A percentile compares a stretch with the other conserved stretches of the same genome.
Conservation (phyloP, 2,113 vertebrate species). For the Trinectes maculatus region DNA sequence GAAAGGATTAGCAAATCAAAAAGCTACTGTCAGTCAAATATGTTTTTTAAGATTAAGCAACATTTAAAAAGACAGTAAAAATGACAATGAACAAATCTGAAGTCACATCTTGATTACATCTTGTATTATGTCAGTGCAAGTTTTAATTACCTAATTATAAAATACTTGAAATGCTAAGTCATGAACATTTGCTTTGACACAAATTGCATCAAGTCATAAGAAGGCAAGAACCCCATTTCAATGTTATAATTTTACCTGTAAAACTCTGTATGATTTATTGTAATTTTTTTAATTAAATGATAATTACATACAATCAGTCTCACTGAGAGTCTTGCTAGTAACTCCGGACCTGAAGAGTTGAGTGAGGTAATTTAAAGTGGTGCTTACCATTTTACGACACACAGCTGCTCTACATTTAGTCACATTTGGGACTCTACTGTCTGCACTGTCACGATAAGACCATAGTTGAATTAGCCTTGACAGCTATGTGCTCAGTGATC, state of each 20-base stretch:
- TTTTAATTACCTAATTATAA: not conserved
- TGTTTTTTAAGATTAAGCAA: not conserved
- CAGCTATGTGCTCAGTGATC: slow-evolving; percentile 27
- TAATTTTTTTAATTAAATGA: not conserved
- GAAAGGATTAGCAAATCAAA: slow-evolving; percentile 46
- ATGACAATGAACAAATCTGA: slow-evolving; percentile 4
- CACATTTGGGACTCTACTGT: slow-evolving; percentile 29
- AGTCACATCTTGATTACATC: slow-evolving; percentile 2
- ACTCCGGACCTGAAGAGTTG: not conserved
- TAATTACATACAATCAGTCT: too few relatives aligned
- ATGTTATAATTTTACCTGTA: too few relatives aligned
- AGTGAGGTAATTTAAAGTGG: not conserved
- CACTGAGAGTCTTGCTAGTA: not conserved
- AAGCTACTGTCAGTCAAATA: slow-evolving; percentile 7
- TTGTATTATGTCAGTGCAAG: not conserved
- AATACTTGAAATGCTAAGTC: not conserved
- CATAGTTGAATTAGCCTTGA: slow-evolving; percentile 45
- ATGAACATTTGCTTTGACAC: slow-evolving; percentile 1
- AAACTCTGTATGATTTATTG: not conserved
- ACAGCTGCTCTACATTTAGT: slow-evolving; percentile 58
- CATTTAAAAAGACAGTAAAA: slow-evolving; percentile 16
- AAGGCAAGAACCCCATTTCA: too few relatives aligned
- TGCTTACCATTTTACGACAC: slow-evolving; percentile 7
- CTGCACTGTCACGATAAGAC: slow-evolving; percentile 20
- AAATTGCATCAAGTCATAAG: slow-evolving; percentile 10